Percentiles rank a stretch among this genome's conserved stretches.
These are phyloP conservation scores for Nephila pilipes DNA, from an alignment of 1,140 invertebrate species.

Conservation along the genomic window DNA sequence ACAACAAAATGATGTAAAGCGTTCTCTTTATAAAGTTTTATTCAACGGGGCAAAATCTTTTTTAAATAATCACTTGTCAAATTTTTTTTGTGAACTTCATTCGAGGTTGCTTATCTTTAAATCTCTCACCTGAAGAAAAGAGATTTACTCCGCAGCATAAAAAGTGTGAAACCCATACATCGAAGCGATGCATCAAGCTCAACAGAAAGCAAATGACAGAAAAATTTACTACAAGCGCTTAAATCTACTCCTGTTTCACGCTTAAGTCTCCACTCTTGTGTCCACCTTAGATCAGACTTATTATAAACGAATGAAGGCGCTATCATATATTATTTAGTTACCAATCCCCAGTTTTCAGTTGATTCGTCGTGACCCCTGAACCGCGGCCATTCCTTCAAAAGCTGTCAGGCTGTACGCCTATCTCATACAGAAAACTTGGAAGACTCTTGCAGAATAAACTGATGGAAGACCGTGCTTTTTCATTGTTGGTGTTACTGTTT, in stretches of 20 bases:
- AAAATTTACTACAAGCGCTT: slow-evolving; percentile 34
- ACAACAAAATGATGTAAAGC: too few relatives aligned
- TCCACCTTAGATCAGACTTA: background rate
- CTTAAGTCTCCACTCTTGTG: background rate
- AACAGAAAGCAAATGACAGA: background rate
- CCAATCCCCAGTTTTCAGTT: slow-evolving; percentile 65
- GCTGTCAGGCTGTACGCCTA: slow-evolving; percentile 72
- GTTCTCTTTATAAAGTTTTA: too few relatives aligned
- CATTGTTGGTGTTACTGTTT: slow-evolving; percentile 25
- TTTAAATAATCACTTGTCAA: too few relatives aligned
- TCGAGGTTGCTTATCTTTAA: background rate
- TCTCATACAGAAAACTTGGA: slow-evolving; percentile 48
- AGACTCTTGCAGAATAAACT: slow-evolving; percentile 26
- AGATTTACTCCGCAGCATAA: background rate
- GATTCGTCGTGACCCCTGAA: slow-evolving; percentile 70
- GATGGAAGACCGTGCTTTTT: slow-evolving; percentile 33
- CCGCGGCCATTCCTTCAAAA: slow-evolving; percentile 65
- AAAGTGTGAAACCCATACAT: background rate
- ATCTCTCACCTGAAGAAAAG: background rate
- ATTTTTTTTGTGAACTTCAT: background rate
- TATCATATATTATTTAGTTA: slow-evolving; percentile 74
- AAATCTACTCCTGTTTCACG: slow-evolving; percentile 43
- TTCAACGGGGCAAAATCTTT: too few relatives aligned
- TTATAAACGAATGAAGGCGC: background rate
- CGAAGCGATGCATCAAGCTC: slow-evolving; percentile 4